A percentile compares a stretch with the other conserved stretches of the same genome.
These are phyloP conservation scores for Drosophila limbata DNA, from an alignment of 2,888 invertebrate genomes.

Conservation along the genomic window DNA sequence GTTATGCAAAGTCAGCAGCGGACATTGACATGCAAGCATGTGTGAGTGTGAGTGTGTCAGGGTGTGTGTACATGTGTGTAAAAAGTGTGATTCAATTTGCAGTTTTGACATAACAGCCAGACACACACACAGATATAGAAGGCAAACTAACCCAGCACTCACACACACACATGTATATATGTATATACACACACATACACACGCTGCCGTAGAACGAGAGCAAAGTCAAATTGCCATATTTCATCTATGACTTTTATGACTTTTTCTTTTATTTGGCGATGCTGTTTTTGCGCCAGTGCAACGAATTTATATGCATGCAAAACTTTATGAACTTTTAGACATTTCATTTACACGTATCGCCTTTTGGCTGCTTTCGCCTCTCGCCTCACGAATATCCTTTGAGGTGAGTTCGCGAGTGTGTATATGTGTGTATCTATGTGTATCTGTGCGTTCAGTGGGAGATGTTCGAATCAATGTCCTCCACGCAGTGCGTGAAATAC, in stretches of 20 bases:
- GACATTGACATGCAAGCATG: constrained; percentile 72
- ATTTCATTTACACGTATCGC: constrained; percentile 56
- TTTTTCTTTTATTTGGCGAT: constrained; percentile 46
- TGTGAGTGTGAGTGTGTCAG: constrained; percentile 31
- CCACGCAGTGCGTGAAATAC: constrained; percentile 65
- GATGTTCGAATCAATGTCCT: constrained; percentile 53
- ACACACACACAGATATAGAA: constrained; percentile 16
- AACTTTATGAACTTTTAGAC: constrained; percentile 48
- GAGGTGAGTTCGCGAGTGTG: constrained; percentile 14
- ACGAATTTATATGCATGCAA: constrained; percentile 50
- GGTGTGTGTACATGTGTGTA: constrained; percentile 30
- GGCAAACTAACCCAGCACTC: constrained; percentile 19
- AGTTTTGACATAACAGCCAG: constrained; percentile 62
- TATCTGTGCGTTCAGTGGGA: background rate
- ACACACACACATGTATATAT: constrained; percentile 7
- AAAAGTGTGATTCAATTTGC: constrained; percentile 75
- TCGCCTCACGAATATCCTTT: constrained; percentile 7
- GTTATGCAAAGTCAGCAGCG: constrained; percentile 79
- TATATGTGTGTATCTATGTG: background rate
- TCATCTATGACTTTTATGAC: constrained; percentile 77
- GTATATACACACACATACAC: constrained; percentile 21
- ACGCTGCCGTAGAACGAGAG: constrained; percentile 20
- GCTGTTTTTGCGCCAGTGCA: constrained; percentile 27
- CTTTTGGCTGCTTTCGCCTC: constrained; percentile 27
- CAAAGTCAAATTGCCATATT: constrained; percentile 75